Evolutionary conservation across 1,140 invertebrate genomes (phyloP), one percentile per base, ranked within the genome.

Genomic region (Steinernema feltiae): DNA sequence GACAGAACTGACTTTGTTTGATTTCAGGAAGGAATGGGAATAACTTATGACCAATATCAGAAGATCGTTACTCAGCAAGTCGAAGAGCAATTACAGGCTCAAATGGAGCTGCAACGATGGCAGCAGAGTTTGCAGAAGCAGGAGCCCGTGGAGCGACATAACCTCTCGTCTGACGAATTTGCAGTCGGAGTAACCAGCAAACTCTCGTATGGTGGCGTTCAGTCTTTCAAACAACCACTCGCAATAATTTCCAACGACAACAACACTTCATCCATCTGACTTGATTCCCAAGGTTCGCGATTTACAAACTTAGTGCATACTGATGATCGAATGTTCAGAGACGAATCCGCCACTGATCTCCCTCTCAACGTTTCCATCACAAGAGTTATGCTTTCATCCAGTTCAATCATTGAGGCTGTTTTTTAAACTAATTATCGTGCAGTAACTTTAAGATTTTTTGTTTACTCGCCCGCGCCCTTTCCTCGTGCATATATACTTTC

Each of bases 1-100:
- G n/a, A n/a, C n/a, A n/a, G n/a, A n/a, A n/a, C n/a, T n/a, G n/a
- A n/a, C n/a, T n/a, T n/a, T n/a, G n/a, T n/a, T n/a, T n/a, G n/a
- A 30, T 79, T 76, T 76, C 46, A 71, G 30, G 72, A 78, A 27
- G 78, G 78, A 74, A 48, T 73, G 30, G 30, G 63, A 17, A 32
- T 79, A 1, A 71, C 48, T 1, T 78, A 78, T 29, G 46, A 78
- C 27, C 7, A 75, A 1, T 76, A 76, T 46, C 74, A 76, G 70
- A 75, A 35, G 71, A 12, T 76, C 21, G 46, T 63, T 30, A 71
- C 30, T 7, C 73, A 7, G 24, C 30, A 1, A 1, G 27, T 3
- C 32, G 71, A 30, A 24, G 74, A 76, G 73, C 53, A 63, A 27
- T 27, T 63, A 3, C 53, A 63, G 53, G 53, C 15, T 3, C 53